Evolutionary conservation across 2,797 vertebrate species (phyloP), one percentile per base, ranked within the genome.

Genomic region (Thripadectes ignobilis): DNA sequence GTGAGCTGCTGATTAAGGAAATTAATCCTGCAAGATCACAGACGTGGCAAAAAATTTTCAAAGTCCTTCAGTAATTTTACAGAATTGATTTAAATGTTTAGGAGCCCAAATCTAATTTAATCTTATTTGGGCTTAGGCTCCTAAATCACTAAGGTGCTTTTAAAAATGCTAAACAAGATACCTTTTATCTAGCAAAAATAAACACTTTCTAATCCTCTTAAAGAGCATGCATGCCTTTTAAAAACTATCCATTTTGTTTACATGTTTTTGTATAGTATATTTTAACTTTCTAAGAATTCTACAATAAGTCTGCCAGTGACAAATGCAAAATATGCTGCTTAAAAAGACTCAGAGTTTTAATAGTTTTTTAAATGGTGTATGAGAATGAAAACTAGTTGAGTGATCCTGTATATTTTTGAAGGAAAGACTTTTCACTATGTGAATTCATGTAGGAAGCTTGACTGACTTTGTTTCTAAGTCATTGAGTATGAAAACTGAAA

Each of bases 271-370:
- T 97, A 96, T 83, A 68, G 55, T 97, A 65, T 94, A 93, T 79
- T 88, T 88, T 88, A 96, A 92, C 92, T 89, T 89, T 95, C 86
- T 97, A 89, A 89, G 88, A 79, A 94, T 97, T 97, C 88, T 97
- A 85, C 94, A 93, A 78, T 45, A 93, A 93, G 95, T 91, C 91
- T 96, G 85, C 79, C 73, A 69, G 88, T 83, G 95, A 79, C 76
- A 95, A 95, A 94, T 95, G 85, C 93, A 97, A 87, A 95, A 92
- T 90, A 81, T 91, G 96, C 94, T 97, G 75, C 94, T 97, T 95
- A 80, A 95, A 86, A 75, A 77, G 78, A 93, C 52, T 48, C 69
- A 77, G 85, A 95, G 61, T 92, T 96, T 69, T 79, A 93, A 76
- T 96, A 92, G 65, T 94, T 96, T 89, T 91, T 91, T 94, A 88